Percentiles rank a stretch among this genome's conserved stretches.
phyloP scores from a whole-genome alignment of 2,888 invertebrate species.

The Hirudinaria manillensis region DNA sequence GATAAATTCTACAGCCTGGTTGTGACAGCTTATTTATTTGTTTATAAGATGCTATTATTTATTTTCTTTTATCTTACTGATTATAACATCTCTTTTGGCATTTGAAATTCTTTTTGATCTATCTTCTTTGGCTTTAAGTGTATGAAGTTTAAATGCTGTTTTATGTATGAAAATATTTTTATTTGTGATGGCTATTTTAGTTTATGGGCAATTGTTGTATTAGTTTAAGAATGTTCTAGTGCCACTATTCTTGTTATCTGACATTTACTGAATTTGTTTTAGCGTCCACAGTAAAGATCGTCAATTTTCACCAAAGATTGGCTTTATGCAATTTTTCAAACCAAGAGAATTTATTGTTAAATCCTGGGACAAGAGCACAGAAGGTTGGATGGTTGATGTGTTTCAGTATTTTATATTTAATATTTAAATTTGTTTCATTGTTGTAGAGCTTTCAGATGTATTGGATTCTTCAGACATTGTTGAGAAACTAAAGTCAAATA shows the following conservation, averaged over 20 bases:
- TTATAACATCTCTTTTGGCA: too few species aligned
- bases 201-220: too few species aligned
- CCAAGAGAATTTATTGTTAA: conserved; percentile 76
- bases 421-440: neutral
- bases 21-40: too few species aligned
- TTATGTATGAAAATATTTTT: conserved; percentile 5
- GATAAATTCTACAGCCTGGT: too few species aligned
- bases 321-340: conserved; percentile 79
- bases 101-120: too few species aligned
- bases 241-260: neutral
- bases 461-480: conserved; percentile 56
- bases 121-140: too few species aligned
- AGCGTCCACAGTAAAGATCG: conserved; percentile 48
- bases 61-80: too few species aligned
- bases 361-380: conserved; percentile 74
- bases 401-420: neutral
- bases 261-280: conserved; percentile 25
- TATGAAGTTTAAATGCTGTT: too few species aligned
- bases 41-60: too few species aligned
- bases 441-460: neutral
- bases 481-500: conserved; percentile 64
- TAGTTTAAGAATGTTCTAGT: neutral
- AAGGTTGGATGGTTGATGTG: conserved; percentile 58
- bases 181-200: neutral
- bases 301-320: conserved; percentile 68